phyloP scores from a whole-genome alignment of 2,113 vertebrate species.

The Anarhynchus alexandrinus region DNA sequence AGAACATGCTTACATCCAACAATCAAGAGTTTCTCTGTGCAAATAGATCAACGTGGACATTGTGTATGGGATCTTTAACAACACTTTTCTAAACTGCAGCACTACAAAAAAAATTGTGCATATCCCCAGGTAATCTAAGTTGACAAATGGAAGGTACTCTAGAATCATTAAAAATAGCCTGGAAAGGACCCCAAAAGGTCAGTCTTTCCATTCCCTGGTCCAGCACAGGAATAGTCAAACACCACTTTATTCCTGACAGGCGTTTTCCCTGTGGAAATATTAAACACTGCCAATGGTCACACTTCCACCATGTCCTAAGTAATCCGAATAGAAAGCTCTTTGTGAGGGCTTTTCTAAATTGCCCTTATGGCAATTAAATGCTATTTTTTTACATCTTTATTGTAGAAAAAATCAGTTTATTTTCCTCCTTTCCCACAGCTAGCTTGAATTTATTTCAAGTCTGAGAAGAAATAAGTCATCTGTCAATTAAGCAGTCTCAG shows the following conservation, averaged over 20 bases:
- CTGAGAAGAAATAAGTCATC: not conserved
- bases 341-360: not conserved
- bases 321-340: not conserved
- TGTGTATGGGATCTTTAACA: not conserved
- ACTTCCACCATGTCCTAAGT: not conserved
- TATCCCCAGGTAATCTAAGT: not conserved
- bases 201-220: not conserved
- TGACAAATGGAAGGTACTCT: not conserved
- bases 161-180: not conserved
- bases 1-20: not conserved
- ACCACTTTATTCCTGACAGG: not conserved
- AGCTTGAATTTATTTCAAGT: not conserved
- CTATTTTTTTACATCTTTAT: not conserved
- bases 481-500: not conserved
- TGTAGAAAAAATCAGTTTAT: not conserved
- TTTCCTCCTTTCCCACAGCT: not conserved
- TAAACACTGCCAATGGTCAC: not conserved
- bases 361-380: not conserved
- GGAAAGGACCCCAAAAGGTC: not conserved
- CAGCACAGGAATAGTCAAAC: not conserved
- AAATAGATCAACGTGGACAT: not conserved
- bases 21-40: not conserved
- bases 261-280: not conserved
- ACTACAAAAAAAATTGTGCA: not conserved
- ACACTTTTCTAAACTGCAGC: not conserved